These are phyloP conservation scores for Empidonax traillii DNA, from an alignment of 2,113 vertebrate genomes.

Conservation along the genomic window DNA sequence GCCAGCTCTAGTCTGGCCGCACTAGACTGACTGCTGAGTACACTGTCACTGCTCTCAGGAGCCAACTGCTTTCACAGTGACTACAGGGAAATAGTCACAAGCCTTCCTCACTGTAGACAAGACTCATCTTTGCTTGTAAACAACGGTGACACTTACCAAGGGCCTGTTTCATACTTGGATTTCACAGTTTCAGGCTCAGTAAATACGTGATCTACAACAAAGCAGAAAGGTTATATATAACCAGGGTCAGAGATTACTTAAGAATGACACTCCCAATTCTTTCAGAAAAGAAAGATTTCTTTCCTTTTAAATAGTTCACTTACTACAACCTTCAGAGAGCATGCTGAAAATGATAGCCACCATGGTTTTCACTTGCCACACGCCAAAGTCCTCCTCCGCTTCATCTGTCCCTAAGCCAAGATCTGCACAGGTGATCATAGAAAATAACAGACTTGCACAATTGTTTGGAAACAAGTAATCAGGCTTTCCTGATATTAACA, in stretches of 20 bases:
- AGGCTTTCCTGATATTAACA: not conserved
- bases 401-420: constrained; percentile 81
- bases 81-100: not conserved
- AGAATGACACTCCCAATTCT: not conserved
- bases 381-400: constrained; percentile 82
- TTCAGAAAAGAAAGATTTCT: not conserved
- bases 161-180: constrained; percentile 93
- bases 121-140: not conserved
- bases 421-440: constrained; percentile 70
- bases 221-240: not conserved
- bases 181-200: constrained; percentile 86
- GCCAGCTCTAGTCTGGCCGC: not conserved
- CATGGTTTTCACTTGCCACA: constrained; percentile 90
- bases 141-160: constrained; percentile 79
- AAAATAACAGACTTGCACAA: constrained; percentile 34
- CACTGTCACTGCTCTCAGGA: not conserved
- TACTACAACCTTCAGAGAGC: constrained; percentile 85
- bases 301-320: constrained; percentile 56
- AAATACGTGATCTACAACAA: constrained; percentile 82
- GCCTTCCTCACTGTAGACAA: not conserved
- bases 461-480: not conserved
- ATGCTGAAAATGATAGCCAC: constrained; percentile 83
- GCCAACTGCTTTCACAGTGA: not conserved
- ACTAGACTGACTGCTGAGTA: not conserved
- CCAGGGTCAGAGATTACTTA: not conserved